A percentile compares a stretch with the other conserved stretches of the same genome.
These are phyloP conservation scores for Cassiopea andromeda DNA, from an alignment of 30 jellyfish, hydroid and myxozoan species.

Conservation along the genomic window DNA sequence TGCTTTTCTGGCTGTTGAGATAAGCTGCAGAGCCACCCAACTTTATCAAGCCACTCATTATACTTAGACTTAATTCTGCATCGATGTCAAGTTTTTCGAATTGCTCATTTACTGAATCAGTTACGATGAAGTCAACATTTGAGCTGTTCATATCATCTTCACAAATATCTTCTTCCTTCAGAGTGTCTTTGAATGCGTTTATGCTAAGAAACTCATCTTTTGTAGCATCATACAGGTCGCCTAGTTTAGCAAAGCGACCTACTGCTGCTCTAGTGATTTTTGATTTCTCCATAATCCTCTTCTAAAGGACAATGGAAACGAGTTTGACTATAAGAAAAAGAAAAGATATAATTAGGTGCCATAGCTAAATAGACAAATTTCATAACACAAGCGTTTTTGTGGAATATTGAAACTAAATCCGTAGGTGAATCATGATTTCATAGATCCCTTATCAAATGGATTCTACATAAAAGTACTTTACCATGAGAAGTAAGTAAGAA, in stretches of 20 bases:
- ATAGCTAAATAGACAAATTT: too few species aligned
- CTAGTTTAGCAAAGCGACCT: constrained; percentile 74
- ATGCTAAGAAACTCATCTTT: constrained; percentile 56
- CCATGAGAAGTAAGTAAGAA: too few species aligned
- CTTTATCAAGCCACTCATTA: constrained; percentile 58
- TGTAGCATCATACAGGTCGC: constrained; percentile 68
- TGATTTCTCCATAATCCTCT: constrained; percentile 31
- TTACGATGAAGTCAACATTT: constrained; percentile 52
- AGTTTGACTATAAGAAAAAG: too few species aligned
- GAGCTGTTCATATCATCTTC: constrained; percentile 60
- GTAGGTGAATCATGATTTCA: too few species aligned
- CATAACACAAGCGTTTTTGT: too few species aligned
- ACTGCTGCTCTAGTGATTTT: constrained; percentile 60
- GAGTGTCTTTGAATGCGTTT: background rate
- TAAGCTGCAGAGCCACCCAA: constrained; percentile 65
- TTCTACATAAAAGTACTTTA: too few species aligned
- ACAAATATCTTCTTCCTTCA: constrained; percentile 57
- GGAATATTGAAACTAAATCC: too few species aligned
- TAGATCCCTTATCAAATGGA: too few species aligned
- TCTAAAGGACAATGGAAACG: background rate
- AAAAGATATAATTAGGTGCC: too few species aligned
- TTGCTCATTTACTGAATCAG: constrained; percentile 50
- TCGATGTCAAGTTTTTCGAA: constrained; percentile 53
- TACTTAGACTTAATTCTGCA: constrained; percentile 71
- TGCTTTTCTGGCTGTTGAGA: constrained; percentile 51